A percentile compares a stretch with the other conserved stretches of the same genome.
These are phyloP conservation scores for Nemopilema nomurai DNA, from an alignment of 30 jellyfish, hydroid and myxozoan species.

Conservation along the genomic window DNA sequence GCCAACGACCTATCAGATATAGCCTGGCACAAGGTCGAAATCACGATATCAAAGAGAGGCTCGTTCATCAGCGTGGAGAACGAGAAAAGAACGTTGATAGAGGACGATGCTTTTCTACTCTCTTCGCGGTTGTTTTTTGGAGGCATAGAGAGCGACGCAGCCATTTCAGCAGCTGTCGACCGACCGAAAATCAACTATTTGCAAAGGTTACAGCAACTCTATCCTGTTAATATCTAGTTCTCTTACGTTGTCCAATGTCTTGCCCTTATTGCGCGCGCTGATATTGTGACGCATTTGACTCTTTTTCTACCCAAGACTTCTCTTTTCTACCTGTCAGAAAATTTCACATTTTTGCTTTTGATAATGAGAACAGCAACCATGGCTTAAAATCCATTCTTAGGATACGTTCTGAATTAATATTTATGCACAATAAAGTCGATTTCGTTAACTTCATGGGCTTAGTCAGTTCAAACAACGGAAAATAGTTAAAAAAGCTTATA, in stretches of 20 bases:
- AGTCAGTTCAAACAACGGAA: too few relatives aligned
- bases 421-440: too few relatives aligned
- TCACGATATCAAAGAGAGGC: slow-evolving; percentile 6
- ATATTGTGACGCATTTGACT: too few relatives aligned
- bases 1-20: slow-evolving; percentile 57
- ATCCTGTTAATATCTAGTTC: not conserved
- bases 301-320: too few relatives aligned
- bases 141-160: slow-evolving; percentile 30
- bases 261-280: too few relatives aligned
- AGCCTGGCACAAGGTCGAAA: slow-evolving; percentile 73
- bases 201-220: slow-evolving; percentile 7
- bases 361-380: too few relatives aligned
- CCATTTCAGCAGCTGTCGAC: slow-evolving; percentile 3
- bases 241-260: not conserved
- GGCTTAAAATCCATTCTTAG: too few relatives aligned
- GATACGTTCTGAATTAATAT: too few relatives aligned
- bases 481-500: too few relatives aligned
- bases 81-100: slow-evolving; percentile 1
- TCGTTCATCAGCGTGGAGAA: slow-evolving; percentile 34
- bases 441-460: too few relatives aligned
- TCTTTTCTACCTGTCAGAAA: too few relatives aligned
- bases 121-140: slow-evolving; percentile 48
- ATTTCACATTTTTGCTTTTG: too few relatives aligned
- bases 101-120: slow-evolving; percentile 10
- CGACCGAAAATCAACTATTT: not conserved